These are phyloP conservation scores for Thunnus maccoyii DNA, from an alignment of 2,113 vertebrate species.

Conservation along the genomic window DNA sequence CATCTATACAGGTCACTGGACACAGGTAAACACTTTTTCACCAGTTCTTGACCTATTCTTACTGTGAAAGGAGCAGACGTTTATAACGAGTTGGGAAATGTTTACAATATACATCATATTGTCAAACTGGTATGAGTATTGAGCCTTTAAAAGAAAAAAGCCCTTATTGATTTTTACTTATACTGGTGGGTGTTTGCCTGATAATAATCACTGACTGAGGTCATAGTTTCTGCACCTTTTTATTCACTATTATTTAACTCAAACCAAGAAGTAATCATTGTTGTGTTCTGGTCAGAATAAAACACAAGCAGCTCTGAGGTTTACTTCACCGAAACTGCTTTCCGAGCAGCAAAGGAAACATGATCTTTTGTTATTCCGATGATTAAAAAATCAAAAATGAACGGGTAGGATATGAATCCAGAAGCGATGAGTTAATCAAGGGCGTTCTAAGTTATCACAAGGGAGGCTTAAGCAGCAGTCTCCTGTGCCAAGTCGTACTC, in stretches of 20 bases:
- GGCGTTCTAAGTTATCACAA: constrained; percentile 50
- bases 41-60: constrained; percentile 32
- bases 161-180: constrained; percentile 47
- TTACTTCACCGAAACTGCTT: constrained; percentile 23
- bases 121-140: constrained; percentile 4
- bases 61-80: constrained; percentile 8
- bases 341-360: constrained; percentile 25
- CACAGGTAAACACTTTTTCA: constrained; percentile 40
- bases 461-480: constrained; percentile 47
- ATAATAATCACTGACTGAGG: constrained; percentile 24
- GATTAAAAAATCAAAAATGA: constrained; percentile 40
- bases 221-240: constrained; percentile 23
- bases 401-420: constrained; percentile 23
- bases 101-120: constrained; percentile 21
- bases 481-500: constrained; percentile 45
- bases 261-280: constrained; percentile 11
- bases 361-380: constrained; percentile 37
- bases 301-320: constrained; percentile 30
- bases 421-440: constrained; percentile 64
- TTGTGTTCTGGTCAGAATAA: constrained; percentile 23
- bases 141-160: not conserved
- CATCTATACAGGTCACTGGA: constrained; percentile 39
- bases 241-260: constrained; percentile 35
- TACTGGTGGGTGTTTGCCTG: constrained; percentile 39
- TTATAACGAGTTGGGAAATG: constrained; percentile 26